phyloP scores from a whole-genome alignment of 2,797 vertebrate genomes.

The Mus spretus region DNA sequence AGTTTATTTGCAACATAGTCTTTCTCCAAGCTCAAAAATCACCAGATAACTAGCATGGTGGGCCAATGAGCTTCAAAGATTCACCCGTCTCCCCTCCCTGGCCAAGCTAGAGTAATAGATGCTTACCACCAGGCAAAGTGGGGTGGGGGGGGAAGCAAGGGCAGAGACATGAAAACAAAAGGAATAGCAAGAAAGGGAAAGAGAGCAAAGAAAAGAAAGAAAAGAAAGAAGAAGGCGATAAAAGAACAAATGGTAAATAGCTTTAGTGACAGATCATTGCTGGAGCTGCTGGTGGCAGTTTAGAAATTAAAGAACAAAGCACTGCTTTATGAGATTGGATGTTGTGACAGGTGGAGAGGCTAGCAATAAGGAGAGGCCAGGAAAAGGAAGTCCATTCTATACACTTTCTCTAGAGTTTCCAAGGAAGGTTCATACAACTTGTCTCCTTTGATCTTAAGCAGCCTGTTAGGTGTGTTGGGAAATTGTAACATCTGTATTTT shows the following conservation, averaged over 20 bases:
- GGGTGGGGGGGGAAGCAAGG: neutral
- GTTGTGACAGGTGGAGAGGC: neutral
- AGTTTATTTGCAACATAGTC: neutral
- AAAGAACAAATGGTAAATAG: neutral
- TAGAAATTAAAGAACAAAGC: constrained; percentile 24
- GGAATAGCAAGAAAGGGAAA: neutral
- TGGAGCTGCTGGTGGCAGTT: neutral
- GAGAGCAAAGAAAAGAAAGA: neutral
- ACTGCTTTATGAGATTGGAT: neutral
- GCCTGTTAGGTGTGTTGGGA: neutral
- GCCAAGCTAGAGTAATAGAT: neutral
- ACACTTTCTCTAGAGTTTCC: neutral
- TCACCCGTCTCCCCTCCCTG: neutral
- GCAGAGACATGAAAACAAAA: neutral
- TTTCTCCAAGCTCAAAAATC: neutral
- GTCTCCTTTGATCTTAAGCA: constrained; percentile 44
- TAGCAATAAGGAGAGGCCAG: neutral
- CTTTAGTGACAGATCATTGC: neutral
- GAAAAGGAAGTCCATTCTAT: neutral
- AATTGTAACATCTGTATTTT: neutral
- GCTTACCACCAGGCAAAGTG: neutral
- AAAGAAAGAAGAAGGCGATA: neutral
- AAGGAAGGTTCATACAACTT: neutral
- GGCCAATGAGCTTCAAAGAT: no score
- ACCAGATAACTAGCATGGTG: neutral